Base-by-base conservation (phyloP, 2,797 vertebrate species). In the Malurus splendens region DNA sequence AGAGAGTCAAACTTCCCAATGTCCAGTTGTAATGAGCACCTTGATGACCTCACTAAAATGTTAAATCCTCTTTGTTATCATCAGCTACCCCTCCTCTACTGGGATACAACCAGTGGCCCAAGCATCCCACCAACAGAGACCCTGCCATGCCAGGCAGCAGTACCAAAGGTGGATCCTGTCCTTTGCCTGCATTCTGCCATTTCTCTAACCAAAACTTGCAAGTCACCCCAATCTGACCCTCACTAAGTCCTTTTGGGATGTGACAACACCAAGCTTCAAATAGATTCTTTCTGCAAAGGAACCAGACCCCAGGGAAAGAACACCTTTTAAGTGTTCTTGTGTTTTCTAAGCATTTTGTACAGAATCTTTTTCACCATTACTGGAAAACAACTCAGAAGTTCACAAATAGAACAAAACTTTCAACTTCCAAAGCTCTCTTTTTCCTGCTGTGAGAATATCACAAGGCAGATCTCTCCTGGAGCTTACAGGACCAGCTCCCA, bases 11-110 rank as follows among this genome's bases (percentile, higher is more conserved):
- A 45, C 30, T 66, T 61, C 32, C 5, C 38, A 48, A 17, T 16
- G 18, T 4, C 33, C 23, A 60, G 20, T 11, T 18, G 6, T 18
- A 56, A 38, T 0, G 0, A 7, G 16, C n/a, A 66, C 16, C 28
- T 52, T 22, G 20, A 27, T 38, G 50, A 62, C 36, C 36, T 36
- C 36, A 36, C 28, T 9, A 18, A 51, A 70, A 44, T 3, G 2
- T 15, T n/a, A 39, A 47, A 48, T 36, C 3, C 14, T 56, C 22
- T 10, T 17, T 30, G 24, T 27, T 39, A 39, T 7, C 52, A 57
- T 23, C 14, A 70, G 13, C 24, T 59, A 27, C 10, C 36, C 18
- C 32, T 44, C 54, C 28, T 66, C 71, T 28, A 36, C 1, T 18
- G 12, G 57, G 33, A 55, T 8, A 9, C 18, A 50, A 25, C 16